Conservation (phyloP, 2,113 vertebrate genomes). For the Otus sunia region DNA sequence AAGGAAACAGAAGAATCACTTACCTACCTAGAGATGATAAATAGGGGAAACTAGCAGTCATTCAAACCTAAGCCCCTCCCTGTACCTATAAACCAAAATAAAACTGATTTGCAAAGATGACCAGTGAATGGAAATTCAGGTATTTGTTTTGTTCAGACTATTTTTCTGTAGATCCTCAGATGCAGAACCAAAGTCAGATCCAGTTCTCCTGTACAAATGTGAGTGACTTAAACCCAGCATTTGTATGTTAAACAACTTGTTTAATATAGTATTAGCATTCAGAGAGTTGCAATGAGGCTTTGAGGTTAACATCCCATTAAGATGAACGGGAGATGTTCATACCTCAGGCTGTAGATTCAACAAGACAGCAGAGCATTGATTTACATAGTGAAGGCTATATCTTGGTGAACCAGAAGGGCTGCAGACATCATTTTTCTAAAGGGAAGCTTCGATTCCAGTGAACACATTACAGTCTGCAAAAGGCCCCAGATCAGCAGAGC, state of each 20-base stretch:
- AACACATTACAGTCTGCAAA: background rate
- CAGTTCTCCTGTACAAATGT: background rate
- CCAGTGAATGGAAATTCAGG: background rate
- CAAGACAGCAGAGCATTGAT: slow-evolving; percentile 26
- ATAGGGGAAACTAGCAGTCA: background rate
- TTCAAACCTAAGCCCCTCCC: background rate
- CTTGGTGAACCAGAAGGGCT: slow-evolving; percentile 20
- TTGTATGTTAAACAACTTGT: slow-evolving; percentile 18
- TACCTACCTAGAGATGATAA: background rate
- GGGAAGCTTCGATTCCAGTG: background rate
- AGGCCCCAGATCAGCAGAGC: background rate
- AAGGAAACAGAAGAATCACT: background rate
- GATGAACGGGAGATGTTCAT: slow-evolving; percentile 18
- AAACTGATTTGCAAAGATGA: background rate
- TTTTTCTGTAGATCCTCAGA: background rate
- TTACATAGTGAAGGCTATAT: background rate
- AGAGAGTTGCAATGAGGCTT: slow-evolving; percentile 1
- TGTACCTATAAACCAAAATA: background rate
- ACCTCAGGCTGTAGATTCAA: slow-evolving; percentile 41
- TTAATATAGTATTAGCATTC: slow-evolving; percentile 5
- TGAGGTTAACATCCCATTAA: slow-evolving; percentile 33
- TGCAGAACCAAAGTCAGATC: background rate
- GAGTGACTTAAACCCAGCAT: background rate
- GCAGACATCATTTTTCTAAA: background rate
- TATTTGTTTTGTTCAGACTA: background rate